Evolutionary conservation across 2,888 invertebrate genomes (phyloP).

Genomic region (Periphyllus acericola): DNA sequence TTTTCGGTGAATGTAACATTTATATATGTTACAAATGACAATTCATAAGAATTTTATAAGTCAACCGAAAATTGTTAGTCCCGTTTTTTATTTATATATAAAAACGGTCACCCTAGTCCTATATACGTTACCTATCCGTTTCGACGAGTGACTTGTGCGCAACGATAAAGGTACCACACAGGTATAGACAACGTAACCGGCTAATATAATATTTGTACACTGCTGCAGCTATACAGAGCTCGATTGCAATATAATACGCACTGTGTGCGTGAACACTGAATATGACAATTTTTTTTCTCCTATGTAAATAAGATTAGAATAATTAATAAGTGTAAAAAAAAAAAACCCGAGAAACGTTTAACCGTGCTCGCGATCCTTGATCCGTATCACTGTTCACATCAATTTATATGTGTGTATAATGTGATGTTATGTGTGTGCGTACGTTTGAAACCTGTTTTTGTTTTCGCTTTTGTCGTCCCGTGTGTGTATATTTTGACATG

Average conservation of each 20-base stretch:
- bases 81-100: no score
- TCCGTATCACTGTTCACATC: slow-evolving; percentile 17
- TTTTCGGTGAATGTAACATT: no score
- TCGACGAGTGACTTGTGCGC: background rate
- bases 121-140: no score
- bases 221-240: no score
- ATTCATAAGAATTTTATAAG: no score
- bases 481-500: slow-evolving; percentile 29
- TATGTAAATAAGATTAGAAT: background rate
- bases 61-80: no score
- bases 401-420: background rate
- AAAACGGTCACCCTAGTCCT: no score
- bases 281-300: background rate
- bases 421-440: background rate
- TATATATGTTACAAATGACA: no score
- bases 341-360: background rate
- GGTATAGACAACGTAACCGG: background rate
- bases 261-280: background rate
- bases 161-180: background rate
- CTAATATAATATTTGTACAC: background rate
- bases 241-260: background rate
- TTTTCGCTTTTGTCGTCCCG: slow-evolving; percentile 45
- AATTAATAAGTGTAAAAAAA: background rate
- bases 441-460: slow-evolving; percentile 23
- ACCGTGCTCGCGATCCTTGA: slow-evolving; percentile 9